Base-by-base conservation (phyloP, 1,140 invertebrate genomes). In the Helicoverpa armigera region DNA sequence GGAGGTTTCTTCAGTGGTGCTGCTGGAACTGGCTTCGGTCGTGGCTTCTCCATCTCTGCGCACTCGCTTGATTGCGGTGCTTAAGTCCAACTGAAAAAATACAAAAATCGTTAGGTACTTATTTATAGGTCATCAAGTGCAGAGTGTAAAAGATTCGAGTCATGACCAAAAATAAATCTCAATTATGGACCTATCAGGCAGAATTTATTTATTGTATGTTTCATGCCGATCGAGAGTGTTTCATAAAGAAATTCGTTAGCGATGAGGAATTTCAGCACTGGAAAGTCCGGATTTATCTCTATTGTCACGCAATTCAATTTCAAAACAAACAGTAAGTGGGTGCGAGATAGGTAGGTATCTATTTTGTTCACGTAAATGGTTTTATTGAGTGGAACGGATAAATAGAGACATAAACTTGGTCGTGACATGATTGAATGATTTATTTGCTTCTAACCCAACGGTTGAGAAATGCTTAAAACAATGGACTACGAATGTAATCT, bases 51-150 rank as follows among this genome's bases (percentile, higher is more conserved):
- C 86, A 5, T 87, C 88, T 10, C 16, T 53, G 14, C 85, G 82
- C 14, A 83, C 58, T 3, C 87, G 82, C 61, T 93, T 92, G 72
- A 94, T 63, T 4, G 90, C 91, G 23, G 79, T 91, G 72, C 88
- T 93, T 2, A 94, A 83, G 65, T 92, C 91, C 35, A 94, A 81
- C 93, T 94, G 73, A 0, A 84, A 85, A 54, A n/a, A 2, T 69
- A 79, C 10, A 13, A 61, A 2, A 18, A 23, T 23, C 13, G 2
- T 14, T 63, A 13, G 4, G 12, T 31, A 31, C 29, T 35, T 2
- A 35, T 7, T 43, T 7, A 3, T 43, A 35, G 4, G 9, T 0
- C 35, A 35, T 35, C 35, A 35, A 35, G 35, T 35, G 35, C 35
- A 35, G n/a, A n/a, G n/a, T n/a, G n/a, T n/a, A n/a, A n/a, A n/a